Conservation (phyloP, 2,113 vertebrate species). For the Periophthalmodon schlosseri region DNA sequence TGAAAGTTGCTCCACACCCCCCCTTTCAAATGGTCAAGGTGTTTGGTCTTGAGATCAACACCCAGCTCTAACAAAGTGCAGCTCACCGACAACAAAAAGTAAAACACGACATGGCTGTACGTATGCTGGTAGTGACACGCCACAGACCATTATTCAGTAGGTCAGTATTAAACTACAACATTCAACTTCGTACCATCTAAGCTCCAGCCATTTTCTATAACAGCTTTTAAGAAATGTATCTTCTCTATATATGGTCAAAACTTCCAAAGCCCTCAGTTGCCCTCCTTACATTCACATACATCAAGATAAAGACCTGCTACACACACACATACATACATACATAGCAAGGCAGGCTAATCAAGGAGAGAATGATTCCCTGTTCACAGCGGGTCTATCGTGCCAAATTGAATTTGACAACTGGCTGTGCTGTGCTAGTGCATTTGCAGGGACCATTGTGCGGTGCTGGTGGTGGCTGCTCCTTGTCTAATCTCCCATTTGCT, state of each 20-base stretch:
- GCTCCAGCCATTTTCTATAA: not conserved
- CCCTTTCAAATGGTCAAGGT: too few relatives aligned
- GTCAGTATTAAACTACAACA: not conserved
- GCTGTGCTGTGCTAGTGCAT: slow-evolving; percentile 33
- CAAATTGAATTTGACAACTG: slow-evolving; percentile 70
- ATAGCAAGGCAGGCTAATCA: slow-evolving; percentile 16
- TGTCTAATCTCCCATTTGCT: slow-evolving; percentile 83
- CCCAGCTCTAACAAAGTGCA: too few relatives aligned
- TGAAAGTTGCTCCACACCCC: too few relatives aligned
- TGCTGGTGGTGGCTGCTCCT: slow-evolving; percentile 59
- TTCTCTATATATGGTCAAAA: slow-evolving; percentile 27
- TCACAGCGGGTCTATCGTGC: slow-evolving; percentile 44
- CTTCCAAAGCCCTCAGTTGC: slow-evolving; percentile 11
- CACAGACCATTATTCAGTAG: not conserved
- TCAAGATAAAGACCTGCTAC: not conserved
- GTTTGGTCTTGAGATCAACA: too few relatives aligned
- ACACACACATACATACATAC: not conserved
- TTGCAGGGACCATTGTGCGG: slow-evolving; percentile 54
- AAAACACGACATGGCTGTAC: too few relatives aligned
- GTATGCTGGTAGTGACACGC: too few relatives aligned
- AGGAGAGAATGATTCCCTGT: slow-evolving; percentile 35
- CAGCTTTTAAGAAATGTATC: not conserved
- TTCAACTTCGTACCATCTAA: not conserved
- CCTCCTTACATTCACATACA: slow-evolving; percentile 22
- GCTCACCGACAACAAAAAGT: too few relatives aligned